Base-by-base conservation (phyloP, 2,113 vertebrate species). In the Amblyornis subalaris region DNA sequence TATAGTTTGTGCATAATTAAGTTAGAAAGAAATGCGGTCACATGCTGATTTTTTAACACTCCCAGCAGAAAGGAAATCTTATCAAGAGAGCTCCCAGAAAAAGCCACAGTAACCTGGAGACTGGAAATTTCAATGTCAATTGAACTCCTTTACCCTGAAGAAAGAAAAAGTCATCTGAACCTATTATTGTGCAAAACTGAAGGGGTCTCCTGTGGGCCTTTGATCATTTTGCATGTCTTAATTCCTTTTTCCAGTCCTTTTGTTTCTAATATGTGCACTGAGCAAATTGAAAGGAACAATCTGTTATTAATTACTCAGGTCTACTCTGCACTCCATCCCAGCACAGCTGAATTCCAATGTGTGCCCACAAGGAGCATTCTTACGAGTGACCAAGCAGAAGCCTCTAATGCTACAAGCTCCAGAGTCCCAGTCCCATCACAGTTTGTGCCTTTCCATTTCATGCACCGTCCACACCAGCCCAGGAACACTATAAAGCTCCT, bases 1-100 rank as follows among this genome's bases (percentile, higher is more conserved):
- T 83, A 71, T 40, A 74, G 84, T 90, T 95, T 93, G 86, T 93
- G 86, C 73, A 94, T 93, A 96, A 96, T 95, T 94, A 93, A 91
- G 48, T 85, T 53, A 90, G 72, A 93, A 93, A 79, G 42, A 89
- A 96, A 93, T 33, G 78, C 1, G 3, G 66, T 89, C 81, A 81
- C 64, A 62, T 67, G 62, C 25, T 55, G 81, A 88, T 88, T 94
- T 90, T 88, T 90, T 87, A 94, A 74, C 69, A 24, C 21, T 72
- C 44, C 67, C 76, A n/a, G 66, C 58, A 70, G 79, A 95, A 79
- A 66, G 50, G n/a, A 75, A 35, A 40, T 65, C 61, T 77, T 84
- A 80, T 14, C 31, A 55, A 73, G 78, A 75, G 31, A 72, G 18
- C 35, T 64, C 65, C 77, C 66, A 64, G 70, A 79, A 75, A 89